These are phyloP conservation scores for Dicentrarchus labrax DNA, from an alignment of 2,113 vertebrate genomes.

Conservation along the genomic window DNA sequence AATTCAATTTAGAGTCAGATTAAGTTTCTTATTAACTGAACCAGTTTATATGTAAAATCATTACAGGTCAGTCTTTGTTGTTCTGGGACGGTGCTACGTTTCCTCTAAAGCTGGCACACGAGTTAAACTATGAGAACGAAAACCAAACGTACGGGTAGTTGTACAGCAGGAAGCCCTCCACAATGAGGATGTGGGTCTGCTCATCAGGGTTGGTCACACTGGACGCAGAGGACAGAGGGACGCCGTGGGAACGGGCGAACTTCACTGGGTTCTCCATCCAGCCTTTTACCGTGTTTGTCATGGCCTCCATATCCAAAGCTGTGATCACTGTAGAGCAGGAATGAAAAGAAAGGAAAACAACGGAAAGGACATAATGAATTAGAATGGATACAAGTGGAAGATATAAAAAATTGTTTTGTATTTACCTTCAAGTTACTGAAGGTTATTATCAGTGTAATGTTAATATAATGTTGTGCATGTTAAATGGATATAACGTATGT, in stretches of 20 bases:
- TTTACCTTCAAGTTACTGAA: constrained; percentile 10
- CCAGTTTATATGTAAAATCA: not conserved
- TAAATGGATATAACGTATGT: not conserved
- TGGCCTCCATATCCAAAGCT: constrained; percentile 88
- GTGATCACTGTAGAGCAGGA: constrained; percentile 83
- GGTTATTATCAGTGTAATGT: not conserved
- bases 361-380: not conserved
- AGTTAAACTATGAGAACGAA: not conserved
- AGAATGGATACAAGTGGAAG: constrained; percentile 7
- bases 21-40: not conserved
- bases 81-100: not conserved
- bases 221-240: constrained; percentile 62
- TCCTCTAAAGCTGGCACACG: not conserved
- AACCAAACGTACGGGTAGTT: constrained; percentile 81
- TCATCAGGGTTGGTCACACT: constrained; percentile 66
- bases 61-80: not conserved
- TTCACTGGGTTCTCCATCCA: constrained; percentile 88
- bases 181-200: constrained; percentile 85
- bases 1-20: not conserved
- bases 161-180: constrained; percentile 88
- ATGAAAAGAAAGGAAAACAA: not conserved
- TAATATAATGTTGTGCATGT: constrained; percentile 2
- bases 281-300: constrained; percentile 85
- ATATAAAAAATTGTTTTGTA: constrained; percentile 7
- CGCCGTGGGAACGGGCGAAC: constrained; percentile 87